A percentile compares a stretch with the other conserved stretches of the same genome.
phyloP scores from a whole-genome alignment of 2,888 invertebrate genomes.

The Antheraea yamamai region DNA sequence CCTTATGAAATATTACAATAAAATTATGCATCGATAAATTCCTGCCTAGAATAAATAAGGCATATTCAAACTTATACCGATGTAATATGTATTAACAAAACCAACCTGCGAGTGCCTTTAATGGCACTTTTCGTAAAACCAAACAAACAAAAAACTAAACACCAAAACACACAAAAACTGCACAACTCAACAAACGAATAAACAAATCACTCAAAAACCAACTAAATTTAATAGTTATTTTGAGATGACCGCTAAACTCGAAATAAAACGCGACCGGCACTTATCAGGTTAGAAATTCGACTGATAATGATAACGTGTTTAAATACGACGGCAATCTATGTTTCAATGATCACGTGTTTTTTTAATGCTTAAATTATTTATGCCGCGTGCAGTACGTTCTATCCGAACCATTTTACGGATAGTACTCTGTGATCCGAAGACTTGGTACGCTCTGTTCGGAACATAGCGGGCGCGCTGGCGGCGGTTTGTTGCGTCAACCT shows the following conservation, averaged over 20 bases:
- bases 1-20: neutral
- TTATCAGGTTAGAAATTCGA: conserved; percentile 17
- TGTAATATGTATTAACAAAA: conserved; percentile 6
- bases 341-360: conserved; percentile 11
- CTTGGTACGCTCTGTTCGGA: conserved; percentile 8
- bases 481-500: conserved; percentile 24
- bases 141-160: neutral
- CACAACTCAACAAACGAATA: conserved; percentile 25
- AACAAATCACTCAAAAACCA: conserved; percentile 24
- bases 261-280: neutral
- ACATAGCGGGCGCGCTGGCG: neutral
- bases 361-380: neutral
- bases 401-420: no score
- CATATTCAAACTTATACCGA: neutral
- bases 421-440: no score
- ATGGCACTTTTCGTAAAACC: conserved; percentile 27
- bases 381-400: conserved; percentile 6
- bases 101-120: conserved; percentile 32
- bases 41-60: neutral
- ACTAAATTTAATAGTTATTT: conserved; percentile 11
- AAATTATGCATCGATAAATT: neutral
- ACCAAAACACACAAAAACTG: conserved; percentile 14
- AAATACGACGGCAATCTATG: conserved; percentile 1
- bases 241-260: neutral
- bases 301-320: conserved; percentile 15